Evolutionary conservation across 1,140 invertebrate species (phyloP).

Genomic region (Calephelis virginiensis): DNA sequence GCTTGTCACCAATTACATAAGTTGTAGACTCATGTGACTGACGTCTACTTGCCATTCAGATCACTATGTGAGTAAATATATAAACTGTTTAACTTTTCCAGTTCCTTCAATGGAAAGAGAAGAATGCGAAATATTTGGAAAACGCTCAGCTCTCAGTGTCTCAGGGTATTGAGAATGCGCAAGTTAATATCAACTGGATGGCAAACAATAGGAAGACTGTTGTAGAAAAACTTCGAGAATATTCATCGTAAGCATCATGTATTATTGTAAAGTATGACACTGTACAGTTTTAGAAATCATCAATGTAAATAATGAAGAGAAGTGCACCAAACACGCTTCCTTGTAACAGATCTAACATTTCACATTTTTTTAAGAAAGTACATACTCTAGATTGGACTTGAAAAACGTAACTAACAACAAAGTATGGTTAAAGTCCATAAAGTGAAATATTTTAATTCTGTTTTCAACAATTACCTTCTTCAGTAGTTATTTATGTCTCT

Average conservation of each 20-base stretch:
- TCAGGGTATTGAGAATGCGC: slow-evolving; percentile 58
- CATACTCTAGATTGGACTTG: too few relatives aligned
- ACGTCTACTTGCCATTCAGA: too few relatives aligned
- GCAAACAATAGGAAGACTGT: slow-evolving; percentile 39
- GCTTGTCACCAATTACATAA: too few relatives aligned
- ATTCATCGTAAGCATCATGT: slow-evolving; percentile 51
- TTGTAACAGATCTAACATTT: not conserved
- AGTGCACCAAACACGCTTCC: not conserved
- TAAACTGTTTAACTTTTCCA: slow-evolving; percentile 27
- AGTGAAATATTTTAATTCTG: too few relatives aligned
- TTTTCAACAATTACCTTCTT: too few relatives aligned
- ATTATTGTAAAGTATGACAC: not conserved
- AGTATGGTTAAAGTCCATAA: too few relatives aligned
- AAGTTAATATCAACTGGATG: slow-evolving; percentile 64
- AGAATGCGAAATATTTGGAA: slow-evolving; percentile 50
- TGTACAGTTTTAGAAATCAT: slow-evolving; percentile 1
- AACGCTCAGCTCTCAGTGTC: slow-evolving; percentile 45
- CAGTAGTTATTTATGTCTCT: too few relatives aligned
- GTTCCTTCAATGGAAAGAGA: slow-evolving; percentile 55
- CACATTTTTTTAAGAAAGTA: not conserved
- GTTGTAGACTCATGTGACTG: too few relatives aligned
- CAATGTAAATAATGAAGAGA: not conserved
- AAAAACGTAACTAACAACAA: too few relatives aligned
- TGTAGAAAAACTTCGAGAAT: slow-evolving; percentile 50
- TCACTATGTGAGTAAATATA: not conserved